Evolutionary conservation across 2,113 vertebrate species (phyloP).

Genomic region (Antigone vipio): DNA sequence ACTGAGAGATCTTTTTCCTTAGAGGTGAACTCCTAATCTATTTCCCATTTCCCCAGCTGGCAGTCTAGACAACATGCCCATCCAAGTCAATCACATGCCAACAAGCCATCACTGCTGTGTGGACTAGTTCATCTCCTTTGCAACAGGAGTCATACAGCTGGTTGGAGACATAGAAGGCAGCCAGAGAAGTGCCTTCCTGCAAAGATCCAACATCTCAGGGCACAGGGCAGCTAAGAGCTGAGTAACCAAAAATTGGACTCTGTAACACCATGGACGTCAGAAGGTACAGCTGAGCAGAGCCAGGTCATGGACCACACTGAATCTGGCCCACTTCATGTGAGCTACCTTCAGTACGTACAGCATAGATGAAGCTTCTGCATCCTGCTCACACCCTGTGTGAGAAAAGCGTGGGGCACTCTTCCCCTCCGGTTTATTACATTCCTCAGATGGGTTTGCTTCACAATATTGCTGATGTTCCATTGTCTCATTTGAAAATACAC

Average conservation of each 20-base stretch:
- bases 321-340: background rate
- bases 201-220: background rate
- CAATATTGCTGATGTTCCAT: background rate
- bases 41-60: background rate
- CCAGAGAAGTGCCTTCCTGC: background rate
- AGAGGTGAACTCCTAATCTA: background rate
- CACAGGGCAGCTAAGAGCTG: background rate
- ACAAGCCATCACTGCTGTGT: background rate
- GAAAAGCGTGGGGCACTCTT: background rate
- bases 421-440: background rate
- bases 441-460: background rate
- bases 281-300: background rate
- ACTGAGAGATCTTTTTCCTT: background rate
- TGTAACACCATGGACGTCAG: background rate
- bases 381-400: background rate
- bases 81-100: background rate
- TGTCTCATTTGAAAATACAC: background rate
- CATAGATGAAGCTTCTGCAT: background rate
- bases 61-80: background rate
- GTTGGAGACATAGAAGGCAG: background rate
- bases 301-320: background rate
- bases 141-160: background rate
- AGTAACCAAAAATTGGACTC: background rate
- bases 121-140: background rate
- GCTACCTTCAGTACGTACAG: rapidly evolving